Percentiles rank a stretch among this genome's conserved stretches.
These are phyloP conservation scores for Trichosurus vulpecula DNA, from an alignment of 2,797 vertebrate species.

Conservation along the genomic window DNA sequence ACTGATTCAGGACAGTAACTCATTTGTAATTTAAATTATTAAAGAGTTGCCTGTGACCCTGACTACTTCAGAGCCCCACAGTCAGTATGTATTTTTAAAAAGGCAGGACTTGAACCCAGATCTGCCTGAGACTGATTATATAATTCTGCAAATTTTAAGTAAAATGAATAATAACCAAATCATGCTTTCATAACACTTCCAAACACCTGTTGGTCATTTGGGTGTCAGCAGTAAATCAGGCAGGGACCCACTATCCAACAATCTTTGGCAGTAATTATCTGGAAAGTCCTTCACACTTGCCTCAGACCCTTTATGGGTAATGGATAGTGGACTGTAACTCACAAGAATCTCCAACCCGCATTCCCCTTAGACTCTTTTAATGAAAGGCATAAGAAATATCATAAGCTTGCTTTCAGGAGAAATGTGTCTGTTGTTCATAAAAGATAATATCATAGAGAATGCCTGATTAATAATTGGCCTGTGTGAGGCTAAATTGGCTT, in stretches of 20 bases:
- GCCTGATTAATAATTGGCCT: neutral
- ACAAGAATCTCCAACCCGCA: constrained; percentile 8
- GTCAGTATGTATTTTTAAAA: neutral
- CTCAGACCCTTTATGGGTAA: neutral
- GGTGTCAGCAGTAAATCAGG: neutral
- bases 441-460: neutral
- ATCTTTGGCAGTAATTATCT: constrained; percentile 29
- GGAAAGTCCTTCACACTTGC: neutral
- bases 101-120: neutral
- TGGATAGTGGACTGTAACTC: neutral
- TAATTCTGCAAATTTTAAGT: neutral
- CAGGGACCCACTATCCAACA: neutral
- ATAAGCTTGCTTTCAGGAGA: neutral
- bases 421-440: neutral
- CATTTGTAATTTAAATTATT: neutral
- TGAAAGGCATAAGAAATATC: neutral
- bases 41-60: neutral
- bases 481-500: neutral
- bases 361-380: neutral
- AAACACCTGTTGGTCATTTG: neutral
- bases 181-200: neutral
- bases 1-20: neutral
- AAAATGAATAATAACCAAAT: constrained; percentile 1
- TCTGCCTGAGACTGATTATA: neutral
- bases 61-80: neutral